Evolutionary conservation across 2,888 invertebrate species (phyloP).

Genomic region (Macaria liturata): DNA sequence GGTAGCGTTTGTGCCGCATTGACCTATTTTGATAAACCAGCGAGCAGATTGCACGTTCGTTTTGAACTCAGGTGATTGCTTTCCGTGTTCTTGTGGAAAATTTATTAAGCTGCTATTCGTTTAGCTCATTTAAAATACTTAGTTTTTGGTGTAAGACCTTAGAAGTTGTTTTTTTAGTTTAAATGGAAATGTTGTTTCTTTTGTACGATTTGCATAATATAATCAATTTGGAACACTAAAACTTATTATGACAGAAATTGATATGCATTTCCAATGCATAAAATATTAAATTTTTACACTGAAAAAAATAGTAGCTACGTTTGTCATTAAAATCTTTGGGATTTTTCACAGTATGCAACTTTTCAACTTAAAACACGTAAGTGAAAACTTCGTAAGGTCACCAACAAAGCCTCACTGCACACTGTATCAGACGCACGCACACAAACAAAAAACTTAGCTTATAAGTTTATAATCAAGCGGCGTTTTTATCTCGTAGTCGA

Average conservation of each 20-base stretch:
- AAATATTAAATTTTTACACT: no score
- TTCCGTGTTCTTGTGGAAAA: conserved; percentile 20
- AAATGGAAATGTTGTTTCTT: no score
- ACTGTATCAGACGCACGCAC: conserved; percentile 70
- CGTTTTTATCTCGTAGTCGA: conserved; percentile 83
- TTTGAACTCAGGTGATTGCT: conserved; percentile 51
- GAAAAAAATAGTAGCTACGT: no score
- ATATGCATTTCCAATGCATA: no score
- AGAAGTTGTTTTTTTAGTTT: no score
- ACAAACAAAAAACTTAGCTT: conserved; percentile 79
- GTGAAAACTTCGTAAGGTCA: conserved; percentile 77
- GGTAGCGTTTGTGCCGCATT: conserved; percentile 62
- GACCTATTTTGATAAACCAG: conserved; percentile 80
- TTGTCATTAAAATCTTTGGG: no score
- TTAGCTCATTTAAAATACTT: no score
- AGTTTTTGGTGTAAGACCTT: no score
- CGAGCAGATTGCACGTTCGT: conserved; percentile 71
- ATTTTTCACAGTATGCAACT: no score
- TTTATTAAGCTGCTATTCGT: conserved; percentile 14
- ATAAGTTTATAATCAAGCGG: conserved; percentile 82
- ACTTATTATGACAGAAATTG: no score
- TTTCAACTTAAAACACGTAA: conserved; percentile 16
- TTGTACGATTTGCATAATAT: no score
- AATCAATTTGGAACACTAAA: no score
- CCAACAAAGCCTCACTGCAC: conserved; percentile 71